Conservation (phyloP, 2,888 invertebrate species). For the Bhutanitis thaidina region DNA sequence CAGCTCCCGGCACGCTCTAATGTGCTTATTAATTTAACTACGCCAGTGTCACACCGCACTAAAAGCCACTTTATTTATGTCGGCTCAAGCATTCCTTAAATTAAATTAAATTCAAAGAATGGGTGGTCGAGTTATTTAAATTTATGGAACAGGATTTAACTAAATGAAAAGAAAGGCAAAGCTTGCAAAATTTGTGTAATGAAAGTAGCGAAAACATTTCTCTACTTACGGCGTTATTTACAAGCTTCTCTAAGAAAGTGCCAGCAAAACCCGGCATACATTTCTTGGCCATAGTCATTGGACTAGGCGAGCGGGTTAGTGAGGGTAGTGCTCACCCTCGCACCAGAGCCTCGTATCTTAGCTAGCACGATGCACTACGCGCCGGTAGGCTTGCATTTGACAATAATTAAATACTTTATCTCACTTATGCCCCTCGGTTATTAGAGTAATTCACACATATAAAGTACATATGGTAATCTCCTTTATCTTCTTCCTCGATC, state of each 20-base stretch:
- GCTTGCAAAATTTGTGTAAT: conserved; percentile 6
- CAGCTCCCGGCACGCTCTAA: conserved; percentile 26
- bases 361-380: too few relatives aligned
- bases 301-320: too few relatives aligned
- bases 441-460: too few relatives aligned
- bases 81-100: conserved; percentile 22
- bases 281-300: too few relatives aligned
- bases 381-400: too few relatives aligned
- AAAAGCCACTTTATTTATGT: conserved; percentile 25
- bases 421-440: too few relatives aligned
- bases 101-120: conserved; percentile 24
- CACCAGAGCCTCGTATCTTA: too few relatives aligned
- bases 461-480: too few relatives aligned
- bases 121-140: conserved; percentile 22
- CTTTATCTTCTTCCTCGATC: neutral
- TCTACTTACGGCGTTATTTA: neutral
- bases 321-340: too few relatives aligned
- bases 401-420: too few relatives aligned
- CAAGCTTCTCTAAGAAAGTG: too few relatives aligned
- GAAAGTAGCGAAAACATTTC: conserved; percentile 6
- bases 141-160: conserved; percentile 20
- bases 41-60: conserved; percentile 25
- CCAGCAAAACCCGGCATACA: too few relatives aligned
- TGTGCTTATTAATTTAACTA: conserved; percentile 34
- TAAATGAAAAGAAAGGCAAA: conserved; percentile 5